Base-by-base conservation (phyloP, 2,113 vertebrate species). In the Dasyprocta punctata region DNA sequence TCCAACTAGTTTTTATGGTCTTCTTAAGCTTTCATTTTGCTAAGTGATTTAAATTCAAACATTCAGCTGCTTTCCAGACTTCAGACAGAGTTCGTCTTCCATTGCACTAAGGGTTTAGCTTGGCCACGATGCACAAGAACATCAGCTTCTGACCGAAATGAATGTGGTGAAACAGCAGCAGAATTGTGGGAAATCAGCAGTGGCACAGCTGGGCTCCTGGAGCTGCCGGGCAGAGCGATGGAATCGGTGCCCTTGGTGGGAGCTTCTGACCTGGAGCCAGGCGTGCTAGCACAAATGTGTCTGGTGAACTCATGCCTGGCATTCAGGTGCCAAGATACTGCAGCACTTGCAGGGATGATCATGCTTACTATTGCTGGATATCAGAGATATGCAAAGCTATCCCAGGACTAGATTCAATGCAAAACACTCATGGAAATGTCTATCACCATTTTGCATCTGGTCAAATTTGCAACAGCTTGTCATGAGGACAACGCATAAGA, bases 1-100 rank as follows among this genome's bases (percentile, higher is more conserved):
- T 71, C 58, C 2, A 58, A 4, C 12, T 73, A 12, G 26, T 22
- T 90, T 92, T 84, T 65, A 90, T 49, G 41, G 47, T 81, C 67
- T 47, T 92, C 38, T 47, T 84, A 83, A 91, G 4, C 47, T 90
- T 61, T 38, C 56, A 89, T 65, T 86, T 91, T 89, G 47, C 56
- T 47, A 80, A 95, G 54, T 19, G 41, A 80, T 52, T 95, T 91
- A 81, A 89, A 73, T 87, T 90, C 16, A 94, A 69, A 61, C n/a
- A 56, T 60, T 83, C 36, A 60, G 60, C 38, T 11, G 60, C 47
- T 41, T 54, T 84, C 10, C 67, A 83, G 36, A n/a, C 26, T 92
- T 52, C 60, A 86, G 49, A 33, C 24, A 86, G 52, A 88, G 28
- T 58, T 26, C 13, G 44, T 80, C n/a, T 78, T 63, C 87, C 36